These are phyloP conservation scores for Leptura quadrifasciata DNA, from an alignment of 2,888 invertebrate genomes.

Conservation along the genomic window DNA sequence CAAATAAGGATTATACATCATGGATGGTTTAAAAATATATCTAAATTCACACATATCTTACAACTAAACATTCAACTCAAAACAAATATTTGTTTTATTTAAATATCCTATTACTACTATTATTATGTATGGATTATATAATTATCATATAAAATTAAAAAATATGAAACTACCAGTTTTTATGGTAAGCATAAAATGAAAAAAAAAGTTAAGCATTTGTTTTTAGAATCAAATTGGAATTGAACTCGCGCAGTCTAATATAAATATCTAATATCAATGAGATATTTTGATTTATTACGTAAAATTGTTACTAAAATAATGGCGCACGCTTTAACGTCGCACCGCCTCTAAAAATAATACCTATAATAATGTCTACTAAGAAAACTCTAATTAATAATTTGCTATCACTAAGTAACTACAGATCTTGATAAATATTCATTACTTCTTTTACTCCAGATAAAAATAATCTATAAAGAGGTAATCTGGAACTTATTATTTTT, in stretches of 20 bases:
- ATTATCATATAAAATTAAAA: not conserved
- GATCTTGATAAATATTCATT: slow-evolving; percentile 35
- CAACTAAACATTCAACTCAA: not conserved
- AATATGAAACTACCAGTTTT: not conserved
- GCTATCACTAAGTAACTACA: slow-evolving; percentile 23
- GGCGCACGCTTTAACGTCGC: not conserved
- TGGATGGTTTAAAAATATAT: no score
- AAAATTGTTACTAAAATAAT: not conserved
- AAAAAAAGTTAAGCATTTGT: not conserved
- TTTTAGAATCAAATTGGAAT: not conserved
- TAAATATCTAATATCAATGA: not conserved
- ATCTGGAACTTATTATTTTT: slow-evolving; percentile 1
- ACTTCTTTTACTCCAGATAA: slow-evolving; percentile 12
- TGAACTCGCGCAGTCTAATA: no score
- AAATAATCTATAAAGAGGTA: slow-evolving; percentile 15
- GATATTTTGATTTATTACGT: not conserved
- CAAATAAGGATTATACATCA: no score
- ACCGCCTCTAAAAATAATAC: not conserved
- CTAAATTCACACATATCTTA: no score
- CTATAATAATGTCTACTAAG: slow-evolving; percentile 11
- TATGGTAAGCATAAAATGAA: not conserved
- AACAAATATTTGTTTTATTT: not conserved
- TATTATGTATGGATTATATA: not conserved
- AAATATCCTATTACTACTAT: not conserved
- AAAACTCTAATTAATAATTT: slow-evolving; percentile 2